A percentile compares a stretch with the other conserved stretches of the same genome.
phyloP scores from a whole-genome alignment of 2,113 vertebrate genomes.

The Rallus limicola region DNA sequence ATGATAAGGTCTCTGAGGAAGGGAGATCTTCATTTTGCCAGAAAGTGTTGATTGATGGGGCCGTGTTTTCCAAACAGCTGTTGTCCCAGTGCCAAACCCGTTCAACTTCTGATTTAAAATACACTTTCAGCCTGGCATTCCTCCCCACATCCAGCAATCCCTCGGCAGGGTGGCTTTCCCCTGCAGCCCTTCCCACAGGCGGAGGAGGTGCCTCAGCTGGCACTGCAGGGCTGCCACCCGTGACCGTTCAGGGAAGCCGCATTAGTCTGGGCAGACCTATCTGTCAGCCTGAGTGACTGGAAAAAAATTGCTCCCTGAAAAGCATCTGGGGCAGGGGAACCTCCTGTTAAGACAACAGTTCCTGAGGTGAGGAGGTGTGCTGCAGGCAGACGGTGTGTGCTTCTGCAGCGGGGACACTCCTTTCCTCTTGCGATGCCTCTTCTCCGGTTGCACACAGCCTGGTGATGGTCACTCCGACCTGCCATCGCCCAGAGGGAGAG shows the following conservation, averaged over 20 bases:
- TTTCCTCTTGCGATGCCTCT: background rate
- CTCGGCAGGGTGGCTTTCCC: accelerated
- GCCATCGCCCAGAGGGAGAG: background rate
- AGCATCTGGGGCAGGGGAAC: background rate
- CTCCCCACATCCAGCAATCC: background rate
- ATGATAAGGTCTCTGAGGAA: background rate
- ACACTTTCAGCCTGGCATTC: background rate
- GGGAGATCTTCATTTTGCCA: background rate
- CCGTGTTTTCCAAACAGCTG: background rate
- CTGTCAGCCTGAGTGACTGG: background rate
- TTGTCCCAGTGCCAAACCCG: background rate
- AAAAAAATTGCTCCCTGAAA: background rate
- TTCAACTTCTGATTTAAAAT: background rate
- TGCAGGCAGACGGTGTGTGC: background rate
- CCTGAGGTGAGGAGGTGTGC: background rate
- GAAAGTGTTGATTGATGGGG: background rate
- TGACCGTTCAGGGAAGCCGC: background rate
- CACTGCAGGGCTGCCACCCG: background rate
- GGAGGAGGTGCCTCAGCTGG: background rate
- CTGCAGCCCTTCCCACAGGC: accelerated
- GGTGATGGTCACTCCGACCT: background rate
- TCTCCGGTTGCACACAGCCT: accelerated
- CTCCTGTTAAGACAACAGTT: accelerated
- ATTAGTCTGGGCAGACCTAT: background rate
- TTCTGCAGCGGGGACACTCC: background rate